A percentile compares a stretch with the other conserved stretches of the same genome.
Conservation (phyloP, 2,888 invertebrate species). For the Agrochola lychnidis region DNA sequence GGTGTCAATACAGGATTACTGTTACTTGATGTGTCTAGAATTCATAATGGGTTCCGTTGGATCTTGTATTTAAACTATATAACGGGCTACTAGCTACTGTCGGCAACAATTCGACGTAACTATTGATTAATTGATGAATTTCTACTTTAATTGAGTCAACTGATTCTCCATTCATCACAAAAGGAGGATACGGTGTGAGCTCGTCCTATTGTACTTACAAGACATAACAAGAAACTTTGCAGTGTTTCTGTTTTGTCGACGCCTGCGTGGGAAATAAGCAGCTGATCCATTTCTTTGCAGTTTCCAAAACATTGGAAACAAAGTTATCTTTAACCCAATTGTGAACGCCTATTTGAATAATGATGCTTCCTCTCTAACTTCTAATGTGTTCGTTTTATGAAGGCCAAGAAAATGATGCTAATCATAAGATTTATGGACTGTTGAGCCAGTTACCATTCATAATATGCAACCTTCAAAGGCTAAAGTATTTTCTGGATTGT, state of each 20-base stretch:
- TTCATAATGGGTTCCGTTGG: slow-evolving; percentile 15
- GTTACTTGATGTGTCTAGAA: slow-evolving; percentile 20
- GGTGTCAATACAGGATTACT: slow-evolving; percentile 20
- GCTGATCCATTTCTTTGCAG: slow-evolving; percentile 24
- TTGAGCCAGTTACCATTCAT: slow-evolving; percentile 35
- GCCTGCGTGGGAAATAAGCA: slow-evolving; percentile 30
- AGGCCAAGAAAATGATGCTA: slow-evolving; percentile 42
- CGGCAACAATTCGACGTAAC: slow-evolving; percentile 13
- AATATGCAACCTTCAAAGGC: slow-evolving; percentile 48
- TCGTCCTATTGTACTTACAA: slow-evolving; percentile 6
- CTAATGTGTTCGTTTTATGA: slow-evolving; percentile 27
- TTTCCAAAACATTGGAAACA: slow-evolving; percentile 44
- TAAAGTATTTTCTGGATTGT: slow-evolving; percentile 17
- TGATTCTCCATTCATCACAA: background rate
- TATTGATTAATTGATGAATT: slow-evolving; percentile 33
- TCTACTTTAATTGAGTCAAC: slow-evolving; percentile 15
- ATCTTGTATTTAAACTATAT: slow-evolving; percentile 11
- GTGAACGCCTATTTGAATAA: slow-evolving; percentile 24
- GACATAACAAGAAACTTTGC: slow-evolving; percentile 14
- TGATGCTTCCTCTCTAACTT: slow-evolving; percentile 3
- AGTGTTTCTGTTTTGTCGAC: slow-evolving; percentile 28
- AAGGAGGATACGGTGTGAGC: background rate
- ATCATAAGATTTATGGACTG: slow-evolving; percentile 57
- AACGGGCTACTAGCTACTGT: slow-evolving; percentile 1
- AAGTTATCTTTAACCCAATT: slow-evolving; percentile 27